Base-by-base conservation (phyloP, 2,797 vertebrate genomes). In the Ceryle rudis region DNA sequence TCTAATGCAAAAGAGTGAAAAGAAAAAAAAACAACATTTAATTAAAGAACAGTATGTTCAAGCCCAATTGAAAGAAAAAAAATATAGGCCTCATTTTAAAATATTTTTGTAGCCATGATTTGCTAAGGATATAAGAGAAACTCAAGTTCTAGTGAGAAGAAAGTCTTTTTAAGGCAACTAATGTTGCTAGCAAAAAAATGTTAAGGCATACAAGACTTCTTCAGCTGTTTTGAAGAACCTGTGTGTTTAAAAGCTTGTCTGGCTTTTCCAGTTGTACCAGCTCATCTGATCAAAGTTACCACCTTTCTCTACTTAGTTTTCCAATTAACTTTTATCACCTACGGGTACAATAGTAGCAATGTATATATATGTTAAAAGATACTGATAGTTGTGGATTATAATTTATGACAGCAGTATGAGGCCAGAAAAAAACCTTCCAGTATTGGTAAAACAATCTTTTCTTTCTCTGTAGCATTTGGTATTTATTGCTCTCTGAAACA, bases 211-310 rank as follows among this genome's bases (percentile, higher is more conserved):
- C 8, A 62, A 37, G 71, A 39, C 62, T 75, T 55, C 46, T 58
- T 60, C 66, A 75, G 57, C 51, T 79, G 35, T 8, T 81, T 82
- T 75, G 70, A 90, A 72, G 49, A 94, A 84, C 11, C 7, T 29
- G 7, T 29, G 25, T 46, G 15, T 42, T 41, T 81, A 21, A 90
- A 86, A 74, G 21, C 37, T 54, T 72, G 49, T 44, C 92, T 79
- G 64, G 74, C 73, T 92, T 86, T 95, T 95, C 93, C 78, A 81
- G 93, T 93, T 89, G 55, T 69, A 82, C 91, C 74, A 89, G 94
- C 81, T 86, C 17, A 9, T 35, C 66, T 87, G 72, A 94, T 85
- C 64, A 92, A 91, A 95, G 89, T 91, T 41, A 78, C 21, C 47
- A 77, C 81, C 23, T 91, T 94, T 90, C 93, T 69, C 65, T 74